Base-by-base conservation (phyloP, 2,888 invertebrate genomes). In the Phyto melanocephala region DNA sequence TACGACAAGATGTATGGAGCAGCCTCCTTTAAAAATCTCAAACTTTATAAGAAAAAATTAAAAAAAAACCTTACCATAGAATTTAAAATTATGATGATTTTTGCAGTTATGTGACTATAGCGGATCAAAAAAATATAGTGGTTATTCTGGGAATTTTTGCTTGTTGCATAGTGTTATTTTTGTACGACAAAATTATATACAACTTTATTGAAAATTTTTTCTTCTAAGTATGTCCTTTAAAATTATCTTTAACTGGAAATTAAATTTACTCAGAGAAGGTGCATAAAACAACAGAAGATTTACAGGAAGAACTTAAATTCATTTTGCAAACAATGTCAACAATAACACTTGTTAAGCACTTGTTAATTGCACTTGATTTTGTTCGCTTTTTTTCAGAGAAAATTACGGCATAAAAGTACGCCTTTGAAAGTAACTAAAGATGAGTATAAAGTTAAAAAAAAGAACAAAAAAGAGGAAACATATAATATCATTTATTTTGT, bases 291-390 rank as follows among this genome's bases (percentile, higher is more conserved):
- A 22, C 17, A 33, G 13, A 11, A 37, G 40, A 0, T 7, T 17
- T 33, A 1, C 17, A 56, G 17, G n/a, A 33, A 70, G 11, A 70
- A 42, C 20, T 37, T 5, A 45, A 50, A 50, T 28, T 37, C n/a
- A 40, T 50, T 72, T 58, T 33, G 8, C 50, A 13, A 54, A 72
- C 2, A 40, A 24, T 11, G 60, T 52, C 60, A 72, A 40, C 28
- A 17, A 10, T 8, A 52, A 50, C 17, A 40, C 52, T 20, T 62
- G 62, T 72, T 33, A 50, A 72, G 62, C 2, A 22, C 24, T 13
- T 20, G 35, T 20, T 72, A 72, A 72, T 72, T 62, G 40, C 40
- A 28, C n/a, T 24, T 40, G 60, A 60, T 37, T 60, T 47, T 35
- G 22, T 13, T 62, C 33, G 22, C 24, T 37, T n/a, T 4, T 7